Evolutionary conservation across 64 coral and sea anemone genomes (phyloP).

Genomic region (Anthopleura sola): DNA sequence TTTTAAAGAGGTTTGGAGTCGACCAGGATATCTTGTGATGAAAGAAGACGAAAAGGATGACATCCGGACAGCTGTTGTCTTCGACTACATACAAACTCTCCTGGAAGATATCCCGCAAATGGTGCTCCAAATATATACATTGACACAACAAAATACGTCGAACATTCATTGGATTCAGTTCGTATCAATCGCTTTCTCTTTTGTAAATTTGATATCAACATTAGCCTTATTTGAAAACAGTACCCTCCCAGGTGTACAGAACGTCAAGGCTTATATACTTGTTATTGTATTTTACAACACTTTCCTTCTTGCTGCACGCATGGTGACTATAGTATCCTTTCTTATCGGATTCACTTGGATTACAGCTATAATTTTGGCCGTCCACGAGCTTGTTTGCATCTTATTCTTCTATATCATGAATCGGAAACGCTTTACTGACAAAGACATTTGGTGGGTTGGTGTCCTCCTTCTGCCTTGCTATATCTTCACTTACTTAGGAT

Average conservation of each 20-base stretch:
- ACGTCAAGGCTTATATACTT: constrained; percentile 17
- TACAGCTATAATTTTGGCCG: constrained; percentile 28
- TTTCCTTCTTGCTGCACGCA: constrained; percentile 41
- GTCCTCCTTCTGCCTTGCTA: constrained; percentile 47
- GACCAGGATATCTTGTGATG: constrained; percentile 28
- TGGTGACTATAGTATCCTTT: constrained; percentile 47
- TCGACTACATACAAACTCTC: constrained; percentile 42
- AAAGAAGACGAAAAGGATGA: constrained; percentile 25
- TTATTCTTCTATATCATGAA: constrained; percentile 39
- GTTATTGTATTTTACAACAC: constrained; percentile 32
- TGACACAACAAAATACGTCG: constrained; percentile 22
- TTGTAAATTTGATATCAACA: constrained; percentile 37
- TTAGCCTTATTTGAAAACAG: constrained; percentile 44
- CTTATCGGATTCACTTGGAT: constrained; percentile 44
- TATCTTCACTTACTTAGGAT: constrained; percentile 50
- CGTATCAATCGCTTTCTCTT: constrained; percentile 29
- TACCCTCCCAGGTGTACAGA: not conserved
- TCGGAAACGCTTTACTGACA: constrained; percentile 19
- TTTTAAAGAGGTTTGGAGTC: constrained; percentile 35
- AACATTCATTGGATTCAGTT: constrained; percentile 28
- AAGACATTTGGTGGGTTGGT: constrained; percentile 58
- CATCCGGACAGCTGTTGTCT: constrained; percentile 29
- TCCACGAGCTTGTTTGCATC: constrained; percentile 36
- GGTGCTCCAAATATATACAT: constrained; percentile 43
- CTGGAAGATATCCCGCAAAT: constrained; percentile 65